These are phyloP conservation scores for Diglossa cyanea DNA, from an alignment of 2,797 vertebrate genomes.

Conservation along the genomic window DNA sequence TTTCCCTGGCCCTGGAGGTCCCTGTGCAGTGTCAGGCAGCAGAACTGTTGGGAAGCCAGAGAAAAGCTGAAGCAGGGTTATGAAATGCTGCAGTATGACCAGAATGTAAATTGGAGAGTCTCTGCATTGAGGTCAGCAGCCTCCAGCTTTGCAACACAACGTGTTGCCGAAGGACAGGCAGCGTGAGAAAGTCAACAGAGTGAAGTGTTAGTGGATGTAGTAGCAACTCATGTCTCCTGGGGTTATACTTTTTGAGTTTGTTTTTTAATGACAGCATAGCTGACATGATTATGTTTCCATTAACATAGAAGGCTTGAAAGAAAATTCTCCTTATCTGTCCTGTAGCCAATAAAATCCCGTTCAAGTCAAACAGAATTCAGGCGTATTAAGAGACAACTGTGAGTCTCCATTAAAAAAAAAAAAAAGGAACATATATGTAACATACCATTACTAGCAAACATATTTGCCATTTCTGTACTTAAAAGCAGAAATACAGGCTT, in stretches of 20 bases:
- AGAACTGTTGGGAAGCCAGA: not conserved
- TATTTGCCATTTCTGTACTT: not conserved
- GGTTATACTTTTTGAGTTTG: not conserved
- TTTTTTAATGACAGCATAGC: not conserved
- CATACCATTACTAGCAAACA: not conserved
- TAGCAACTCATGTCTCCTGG: not conserved
- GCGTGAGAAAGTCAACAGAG: not conserved
- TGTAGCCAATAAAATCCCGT: not conserved
- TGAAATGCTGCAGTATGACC: not conserved
- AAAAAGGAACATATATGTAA: accelerated
- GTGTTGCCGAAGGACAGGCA: not conserved
- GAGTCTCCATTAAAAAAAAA: not conserved
- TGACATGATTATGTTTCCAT: not conserved
- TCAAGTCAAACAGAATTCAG: not conserved
- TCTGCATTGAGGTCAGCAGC: constrained; percentile 9
- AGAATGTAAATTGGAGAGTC: constrained; percentile 34
- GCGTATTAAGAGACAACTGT: not conserved
- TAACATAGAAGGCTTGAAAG: not conserved
- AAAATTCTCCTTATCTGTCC: not conserved
- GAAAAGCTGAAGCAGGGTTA: not conserved
- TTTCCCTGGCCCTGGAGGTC: not conserved
- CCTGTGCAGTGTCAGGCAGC: not conserved
- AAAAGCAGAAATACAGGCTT: not conserved
- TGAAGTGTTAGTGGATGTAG: not conserved
- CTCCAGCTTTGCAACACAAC: not conserved